Conservation (phyloP, 2,113 vertebrate genomes). For the Ceyx margarethae region DNA sequence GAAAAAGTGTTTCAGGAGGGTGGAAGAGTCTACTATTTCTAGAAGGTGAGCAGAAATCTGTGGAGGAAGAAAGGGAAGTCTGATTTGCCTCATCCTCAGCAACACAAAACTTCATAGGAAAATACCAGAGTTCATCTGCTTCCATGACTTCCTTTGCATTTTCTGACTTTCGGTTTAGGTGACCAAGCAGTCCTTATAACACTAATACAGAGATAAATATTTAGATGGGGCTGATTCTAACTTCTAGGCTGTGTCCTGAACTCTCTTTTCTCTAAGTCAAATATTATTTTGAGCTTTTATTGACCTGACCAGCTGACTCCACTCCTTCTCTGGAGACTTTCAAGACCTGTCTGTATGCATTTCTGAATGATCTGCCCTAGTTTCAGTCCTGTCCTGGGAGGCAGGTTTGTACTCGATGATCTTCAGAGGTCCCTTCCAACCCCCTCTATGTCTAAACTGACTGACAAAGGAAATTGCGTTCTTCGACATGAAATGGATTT, state of each 20-base stretch:
- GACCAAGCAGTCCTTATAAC: background rate
- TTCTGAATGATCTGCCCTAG: too few relatives aligned
- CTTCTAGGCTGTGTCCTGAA: background rate
- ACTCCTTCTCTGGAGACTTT: background rate
- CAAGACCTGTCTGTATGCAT: too few relatives aligned
- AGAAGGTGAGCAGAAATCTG: background rate
- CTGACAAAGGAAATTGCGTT: background rate
- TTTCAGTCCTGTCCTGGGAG: too few relatives aligned
- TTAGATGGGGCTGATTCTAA: background rate
- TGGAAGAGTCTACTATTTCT: background rate
- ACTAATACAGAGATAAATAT: background rate
- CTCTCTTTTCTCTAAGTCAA: background rate
- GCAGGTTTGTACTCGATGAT: too few relatives aligned
- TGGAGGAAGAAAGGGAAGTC: background rate
- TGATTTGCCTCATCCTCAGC: background rate
- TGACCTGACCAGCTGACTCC: background rate
- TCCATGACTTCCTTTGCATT: background rate
- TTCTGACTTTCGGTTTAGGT: background rate
- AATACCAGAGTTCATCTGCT: background rate
- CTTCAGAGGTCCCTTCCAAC: too few relatives aligned
- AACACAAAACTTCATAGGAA: background rate
- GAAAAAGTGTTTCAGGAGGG: background rate
- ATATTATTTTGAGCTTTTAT: constrained; percentile 1
- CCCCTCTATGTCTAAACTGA: background rate
- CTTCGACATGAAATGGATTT: constrained; percentile 5